A percentile compares a stretch with the other conserved stretches of the same genome.
phyloP scores from a whole-genome alignment of 2,113 vertebrate species.

The Perca fluviatilis region DNA sequence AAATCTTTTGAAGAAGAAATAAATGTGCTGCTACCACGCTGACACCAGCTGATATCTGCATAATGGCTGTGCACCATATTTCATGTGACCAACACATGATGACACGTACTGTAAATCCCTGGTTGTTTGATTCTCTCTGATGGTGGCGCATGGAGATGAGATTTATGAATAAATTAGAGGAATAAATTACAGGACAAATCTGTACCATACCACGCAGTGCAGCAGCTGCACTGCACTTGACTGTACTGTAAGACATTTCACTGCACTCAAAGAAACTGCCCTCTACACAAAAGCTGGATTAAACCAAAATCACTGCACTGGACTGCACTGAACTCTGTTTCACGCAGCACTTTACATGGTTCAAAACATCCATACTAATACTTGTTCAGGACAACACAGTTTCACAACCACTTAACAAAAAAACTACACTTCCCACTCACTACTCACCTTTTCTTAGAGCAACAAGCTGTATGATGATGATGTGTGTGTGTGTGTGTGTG shows the following conservation, averaged over 20 bases:
- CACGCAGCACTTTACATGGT: conserved; percentile 57
- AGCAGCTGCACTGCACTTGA: conserved; percentile 56
- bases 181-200: conserved; percentile 58
- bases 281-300: conserved; percentile 59
- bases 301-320: conserved; percentile 52
- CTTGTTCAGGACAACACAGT: conserved; percentile 63
- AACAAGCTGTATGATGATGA: conserved; percentile 73
- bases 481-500: conserved; percentile 57
- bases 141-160: conserved; percentile 65
- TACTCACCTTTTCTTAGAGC: conserved; percentile 73
- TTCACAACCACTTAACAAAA: conserved; percentile 77
- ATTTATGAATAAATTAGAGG: conserved; percentile 75
- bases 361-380: conserved; percentile 65
- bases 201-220: conserved; percentile 49
- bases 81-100: conserved; percentile 56
- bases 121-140: conserved; percentile 54
- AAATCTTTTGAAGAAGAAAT: conserved; percentile 20
- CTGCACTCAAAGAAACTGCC: conserved; percentile 64
- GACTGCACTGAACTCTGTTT: conserved; percentile 57
- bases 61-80: conserved; percentile 44
- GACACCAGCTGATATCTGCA: conserved; percentile 33
- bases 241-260: conserved; percentile 48
- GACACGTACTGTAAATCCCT: conserved; percentile 56
- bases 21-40: conserved; percentile 13
- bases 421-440: conserved; percentile 76